Evolutionary conservation across 2,888 invertebrate genomes (phyloP).

Genomic region (Plebejus melissa): DNA sequence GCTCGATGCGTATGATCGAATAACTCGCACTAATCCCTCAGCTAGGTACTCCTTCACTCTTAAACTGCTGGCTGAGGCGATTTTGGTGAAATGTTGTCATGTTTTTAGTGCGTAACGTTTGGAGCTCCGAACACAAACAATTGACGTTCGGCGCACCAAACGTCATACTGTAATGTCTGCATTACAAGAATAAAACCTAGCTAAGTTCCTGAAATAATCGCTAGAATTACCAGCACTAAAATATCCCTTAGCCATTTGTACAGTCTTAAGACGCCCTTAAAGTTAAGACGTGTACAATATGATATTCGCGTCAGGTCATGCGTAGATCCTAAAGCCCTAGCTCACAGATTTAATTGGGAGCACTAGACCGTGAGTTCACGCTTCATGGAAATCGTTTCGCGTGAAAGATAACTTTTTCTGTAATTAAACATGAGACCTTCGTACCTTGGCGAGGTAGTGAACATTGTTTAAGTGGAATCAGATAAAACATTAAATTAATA

Average conservation of each 20-base stretch:
- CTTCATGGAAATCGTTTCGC: constrained; percentile 20
- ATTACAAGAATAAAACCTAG: too few relatives aligned
- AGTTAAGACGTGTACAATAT: background rate
- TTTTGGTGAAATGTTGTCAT: background rate
- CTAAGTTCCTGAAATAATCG: too few relatives aligned
- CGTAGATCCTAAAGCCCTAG: constrained; percentile 16
- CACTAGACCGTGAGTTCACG: constrained; percentile 20
- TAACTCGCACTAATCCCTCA: too few relatives aligned
- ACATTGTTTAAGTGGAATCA: background rate
- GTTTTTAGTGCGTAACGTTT: too few relatives aligned
- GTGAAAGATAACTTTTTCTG: constrained; percentile 19
- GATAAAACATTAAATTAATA: too few relatives aligned
- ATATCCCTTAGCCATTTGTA: background rate
- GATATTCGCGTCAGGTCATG: constrained; percentile 4
- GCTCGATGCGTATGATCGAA: too few relatives aligned
- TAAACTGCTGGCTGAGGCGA: too few relatives aligned
- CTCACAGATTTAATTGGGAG: constrained; percentile 21
- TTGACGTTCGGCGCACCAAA: too few relatives aligned
- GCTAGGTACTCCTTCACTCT: too few relatives aligned
- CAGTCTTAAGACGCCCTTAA: background rate
- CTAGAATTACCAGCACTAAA: too few relatives aligned
- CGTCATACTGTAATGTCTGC: too few relatives aligned
- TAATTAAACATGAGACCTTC: constrained; percentile 13
- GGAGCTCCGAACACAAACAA: too few relatives aligned
- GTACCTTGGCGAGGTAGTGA: background rate